phyloP scores from a whole-genome alignment of 2,888 invertebrate species.

The Euclidia mi region DNA sequence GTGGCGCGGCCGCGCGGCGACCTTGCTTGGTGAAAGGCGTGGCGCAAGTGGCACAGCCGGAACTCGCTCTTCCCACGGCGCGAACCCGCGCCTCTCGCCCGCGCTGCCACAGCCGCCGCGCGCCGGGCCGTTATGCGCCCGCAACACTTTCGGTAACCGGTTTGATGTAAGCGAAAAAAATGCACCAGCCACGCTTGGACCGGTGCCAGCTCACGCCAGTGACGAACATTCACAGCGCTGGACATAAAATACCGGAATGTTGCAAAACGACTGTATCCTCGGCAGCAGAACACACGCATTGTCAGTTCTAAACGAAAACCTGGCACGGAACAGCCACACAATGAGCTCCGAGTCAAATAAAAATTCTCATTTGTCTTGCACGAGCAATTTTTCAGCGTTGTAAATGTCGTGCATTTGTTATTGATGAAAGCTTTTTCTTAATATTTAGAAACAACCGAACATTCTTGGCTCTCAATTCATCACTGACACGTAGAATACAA shows the following conservation, averaged over 20 bases:
- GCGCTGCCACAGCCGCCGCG: no score
- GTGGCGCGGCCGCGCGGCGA: slow-evolving; percentile 87
- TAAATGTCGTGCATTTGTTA: slow-evolving; percentile 11
- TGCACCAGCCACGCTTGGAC: slow-evolving; percentile 65
- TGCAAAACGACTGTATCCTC: slow-evolving; percentile 50
- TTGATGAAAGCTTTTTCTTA: slow-evolving; percentile 11
- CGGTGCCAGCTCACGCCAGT: slow-evolving; percentile 58
- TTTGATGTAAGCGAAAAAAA: slow-evolving; percentile 73
- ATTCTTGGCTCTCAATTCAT: not conserved
- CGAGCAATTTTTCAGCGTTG: slow-evolving; percentile 2
- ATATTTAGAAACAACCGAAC: not conserved
- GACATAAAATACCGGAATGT: slow-evolving; percentile 68
- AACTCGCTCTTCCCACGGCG: slow-evolving; percentile 87
- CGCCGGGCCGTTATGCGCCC: slow-evolving; percentile 63
- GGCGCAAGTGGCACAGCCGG: slow-evolving; percentile 87
- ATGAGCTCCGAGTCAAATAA: not conserved
- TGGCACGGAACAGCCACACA: slow-evolving; percentile 9
- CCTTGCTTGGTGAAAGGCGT: slow-evolving; percentile 89
- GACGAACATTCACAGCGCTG: slow-evolving; percentile 55
- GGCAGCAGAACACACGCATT: slow-evolving; percentile 35
- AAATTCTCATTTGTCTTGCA: slow-evolving; percentile 4
- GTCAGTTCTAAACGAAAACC: slow-evolving; percentile 19
- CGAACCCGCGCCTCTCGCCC: slow-evolving; percentile 76
- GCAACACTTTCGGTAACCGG: slow-evolving; percentile 81
- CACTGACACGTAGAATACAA: not conserved